Evolutionary conservation across 2,888 invertebrate genomes (phyloP), one percentile per base, ranked within the genome.

Genomic region (Torymus auratus): DNA sequence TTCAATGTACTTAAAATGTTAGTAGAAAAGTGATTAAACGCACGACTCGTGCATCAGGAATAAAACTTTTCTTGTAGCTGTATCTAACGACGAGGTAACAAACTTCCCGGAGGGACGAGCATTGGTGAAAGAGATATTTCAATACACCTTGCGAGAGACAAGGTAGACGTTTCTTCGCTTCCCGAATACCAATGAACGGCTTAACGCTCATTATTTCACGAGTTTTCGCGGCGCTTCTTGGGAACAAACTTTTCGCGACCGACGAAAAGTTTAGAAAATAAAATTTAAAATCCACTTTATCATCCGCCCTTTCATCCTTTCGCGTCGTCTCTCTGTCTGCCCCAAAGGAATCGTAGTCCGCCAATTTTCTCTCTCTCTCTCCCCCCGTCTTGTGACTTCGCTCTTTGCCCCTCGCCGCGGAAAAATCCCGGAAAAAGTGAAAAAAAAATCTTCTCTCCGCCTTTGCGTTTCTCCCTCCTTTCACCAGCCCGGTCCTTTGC

Each of bases 271-370:
- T 73, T 73, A 41, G 65, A 73, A 73, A 73, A 73, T 65, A 73
- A 64, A 73, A 73, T 65, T 74, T 74, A 60, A 74, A 74, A 67
- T 14, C 60, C 50, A 65, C 58, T 74, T 74, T 74, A 74, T 74
- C 65, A 67, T 65, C 23, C 12, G 41, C 13, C 15, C 23, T 60
- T 74, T 50, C 61, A 52, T 61, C 41, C 58, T 67, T 58, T 15
- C 60, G n/a, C 20, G 15, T 12, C 20, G 15, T 12, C 41, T 41
- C 41, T 41, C 41, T 41, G 60, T 50, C n/a, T n/a, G 56, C 14
- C 23, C 73, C 67, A 67, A 67, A 60, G 56, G 17, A 50, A 74
- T 58, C 41, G 58, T 41, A 41, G 41, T 15, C n/a, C 50, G 50
- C 65, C 58, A 52, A 60, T 67, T 74, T 74, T 20, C 23, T 70